Conservation (phyloP, 2,113 vertebrate genomes). For the Cygnus buccinator region DNA sequence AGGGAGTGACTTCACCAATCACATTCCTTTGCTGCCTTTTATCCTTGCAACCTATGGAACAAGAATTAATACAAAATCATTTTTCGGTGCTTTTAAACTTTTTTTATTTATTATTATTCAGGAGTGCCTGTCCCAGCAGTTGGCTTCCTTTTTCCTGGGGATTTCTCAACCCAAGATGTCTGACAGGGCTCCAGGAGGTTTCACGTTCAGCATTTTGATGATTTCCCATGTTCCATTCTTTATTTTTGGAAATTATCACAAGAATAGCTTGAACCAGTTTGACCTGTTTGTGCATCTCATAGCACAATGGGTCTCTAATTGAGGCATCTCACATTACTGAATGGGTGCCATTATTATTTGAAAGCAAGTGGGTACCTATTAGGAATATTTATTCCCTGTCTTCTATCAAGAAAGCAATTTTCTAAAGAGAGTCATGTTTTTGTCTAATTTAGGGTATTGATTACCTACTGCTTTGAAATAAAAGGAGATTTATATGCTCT, state of each 20-base stretch:
- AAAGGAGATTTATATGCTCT: constrained; percentile 49
- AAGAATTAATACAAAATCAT: constrained; percentile 31
- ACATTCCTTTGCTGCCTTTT: constrained; percentile 20
- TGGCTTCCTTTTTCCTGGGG: not conserved
- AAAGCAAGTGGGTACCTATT: constrained; percentile 52
- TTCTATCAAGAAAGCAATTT: constrained; percentile 56
- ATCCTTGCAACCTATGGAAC: not conserved
- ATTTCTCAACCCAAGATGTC: not conserved
- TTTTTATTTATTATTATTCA: not conserved
- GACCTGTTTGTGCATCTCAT: constrained; percentile 48
- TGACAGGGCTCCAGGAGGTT: constrained; percentile 13
- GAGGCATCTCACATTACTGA: constrained; percentile 47
- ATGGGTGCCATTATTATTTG: constrained; percentile 69
- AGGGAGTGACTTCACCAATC: not conserved
- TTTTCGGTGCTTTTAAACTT: not conserved
- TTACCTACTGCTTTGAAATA: constrained; percentile 65
- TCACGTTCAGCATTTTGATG: constrained; percentile 2
- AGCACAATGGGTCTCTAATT: constrained; percentile 54
- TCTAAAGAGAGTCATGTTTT: constrained; percentile 23
- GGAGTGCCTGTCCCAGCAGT: not conserved
- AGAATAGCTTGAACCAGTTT: constrained; percentile 49
- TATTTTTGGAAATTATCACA: constrained; percentile 44
- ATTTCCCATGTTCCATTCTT: constrained; percentile 39
- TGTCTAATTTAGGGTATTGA: constrained; percentile 58
- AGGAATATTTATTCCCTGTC: constrained; percentile 35